Conservation (phyloP, 2,888 invertebrate species). For the Limenitis camilla region DNA sequence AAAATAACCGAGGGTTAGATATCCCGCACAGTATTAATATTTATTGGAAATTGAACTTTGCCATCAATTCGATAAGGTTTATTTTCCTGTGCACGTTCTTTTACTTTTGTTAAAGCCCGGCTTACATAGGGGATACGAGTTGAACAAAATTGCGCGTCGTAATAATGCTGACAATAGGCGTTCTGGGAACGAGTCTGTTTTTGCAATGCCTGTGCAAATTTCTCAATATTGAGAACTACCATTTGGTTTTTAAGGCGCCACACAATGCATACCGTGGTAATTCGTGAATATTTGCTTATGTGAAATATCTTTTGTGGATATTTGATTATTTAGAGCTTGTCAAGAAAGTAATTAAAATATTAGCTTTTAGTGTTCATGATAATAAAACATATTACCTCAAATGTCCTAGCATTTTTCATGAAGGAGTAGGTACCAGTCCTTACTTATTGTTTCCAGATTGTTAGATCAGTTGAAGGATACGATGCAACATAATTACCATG, state of each 20-base stretch:
- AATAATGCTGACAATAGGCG: conserved; percentile 63
- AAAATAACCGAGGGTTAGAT: conserved; percentile 59
- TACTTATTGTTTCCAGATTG: too few species aligned
- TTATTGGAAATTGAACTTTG: conserved; percentile 29
- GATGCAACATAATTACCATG: too few species aligned
- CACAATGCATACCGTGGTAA: conserved; percentile 33
- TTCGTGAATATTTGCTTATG: not conserved
- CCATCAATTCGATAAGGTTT: not conserved
- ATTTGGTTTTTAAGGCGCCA: conserved; percentile 41
- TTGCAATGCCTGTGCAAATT: conserved; percentile 64
- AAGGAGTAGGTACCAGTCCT: too few species aligned
- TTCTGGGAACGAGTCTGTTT: conserved; percentile 62
- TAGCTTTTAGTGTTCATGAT: not conserved
- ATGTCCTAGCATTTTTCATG: too few species aligned
- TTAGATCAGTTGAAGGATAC: too few species aligned
- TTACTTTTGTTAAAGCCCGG: conserved; percentile 48
- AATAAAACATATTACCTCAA: too few species aligned
- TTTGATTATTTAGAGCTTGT: not conserved
- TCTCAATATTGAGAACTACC: conserved; percentile 43
- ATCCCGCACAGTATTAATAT: conserved; percentile 34
- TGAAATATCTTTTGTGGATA: not conserved
- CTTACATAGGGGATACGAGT: conserved; percentile 68
- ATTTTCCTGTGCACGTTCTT: conserved; percentile 20
- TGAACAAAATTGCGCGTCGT: conserved; percentile 64
- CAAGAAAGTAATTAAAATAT: not conserved